Base-by-base conservation (phyloP, 2,113 vertebrate genomes). In the Gadus macrocephalus region DNA sequence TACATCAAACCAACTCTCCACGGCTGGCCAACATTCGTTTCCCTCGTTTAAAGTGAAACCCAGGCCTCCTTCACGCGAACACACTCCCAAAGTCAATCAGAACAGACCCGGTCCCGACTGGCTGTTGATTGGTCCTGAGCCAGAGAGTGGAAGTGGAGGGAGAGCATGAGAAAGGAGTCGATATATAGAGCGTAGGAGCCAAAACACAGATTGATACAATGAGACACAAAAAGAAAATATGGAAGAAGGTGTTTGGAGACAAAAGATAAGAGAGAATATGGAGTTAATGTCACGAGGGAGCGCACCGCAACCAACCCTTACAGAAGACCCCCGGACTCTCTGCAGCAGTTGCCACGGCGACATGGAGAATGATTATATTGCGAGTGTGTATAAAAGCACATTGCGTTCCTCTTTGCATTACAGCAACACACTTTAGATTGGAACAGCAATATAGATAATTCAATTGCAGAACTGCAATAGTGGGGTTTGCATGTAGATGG, bases 271-370 rank as follows among this genome's bases (percentile, higher is more conserved):
- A 19, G 2, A 31, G 31, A 58, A 15, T 11, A 20, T 71, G 55
- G 70, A 72, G 19, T 56, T 22, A 83, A 71, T 70, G 65, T 64
- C 73, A 79, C 80, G 59, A 72, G 64, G 69, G 62, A 59, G 64
- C 71, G 71, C 78, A 49, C 67, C 76, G 66, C 67, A 65, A 20
- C 1, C 58, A 22, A 66, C 66, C 14, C 66, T 66, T 77, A 75
- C 66, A 67, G 27, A 76, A 80, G 64, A 56, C 67, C n/a, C 16
- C 28, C 4, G 20, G 14, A 27, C 53, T 71, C 64, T 62, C 65
- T 77, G 76, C 77, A 68, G 76, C 77, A 68, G 83, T 86, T 86
- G 82, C 83, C 83, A 80, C 68, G 81, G 83, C 81, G 81, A 85
- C 82, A 58, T 61, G 16, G 28, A 25, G n/a, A 67, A 59, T 74